These are phyloP conservation scores for Pyrrhia umbra DNA, from an alignment of 2,888 invertebrate species.

Conservation along the genomic window DNA sequence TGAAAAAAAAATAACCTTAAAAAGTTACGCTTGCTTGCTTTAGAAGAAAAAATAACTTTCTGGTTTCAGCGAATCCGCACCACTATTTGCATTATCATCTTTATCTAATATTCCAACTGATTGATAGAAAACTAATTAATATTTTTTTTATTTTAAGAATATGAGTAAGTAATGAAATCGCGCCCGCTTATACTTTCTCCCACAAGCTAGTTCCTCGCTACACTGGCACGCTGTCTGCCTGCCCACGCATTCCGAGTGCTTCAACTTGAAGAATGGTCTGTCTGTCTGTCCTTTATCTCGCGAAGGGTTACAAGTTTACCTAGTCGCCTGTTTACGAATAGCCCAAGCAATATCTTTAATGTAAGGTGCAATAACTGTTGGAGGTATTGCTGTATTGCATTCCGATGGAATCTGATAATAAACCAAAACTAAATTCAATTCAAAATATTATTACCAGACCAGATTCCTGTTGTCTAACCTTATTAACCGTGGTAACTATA, in stretches of 20 bases:
- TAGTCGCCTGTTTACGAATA: conserved; percentile 33
- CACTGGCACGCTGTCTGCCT: conserved; percentile 57
- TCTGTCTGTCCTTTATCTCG: conserved; percentile 48
- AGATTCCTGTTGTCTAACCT: conserved; percentile 16
- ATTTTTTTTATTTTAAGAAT: too few relatives aligned
- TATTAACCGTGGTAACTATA: neutral
- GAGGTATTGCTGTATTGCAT: conserved; percentile 31
- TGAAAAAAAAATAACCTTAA: too few relatives aligned
- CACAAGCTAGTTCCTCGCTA: conserved; percentile 7
- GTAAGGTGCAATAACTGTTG: conserved; percentile 43
- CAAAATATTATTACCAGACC: conserved; percentile 23
- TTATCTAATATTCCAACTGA: too few relatives aligned
- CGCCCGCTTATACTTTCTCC: neutral
- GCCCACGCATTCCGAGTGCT: conserved; percentile 46
- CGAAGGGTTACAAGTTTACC: conserved; percentile 53
- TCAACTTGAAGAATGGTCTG: conserved; percentile 54
- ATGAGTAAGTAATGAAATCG: too few relatives aligned
- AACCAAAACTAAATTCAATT: conserved; percentile 23
- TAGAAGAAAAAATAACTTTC: too few relatives aligned
- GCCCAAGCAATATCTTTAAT: conserved; percentile 10
- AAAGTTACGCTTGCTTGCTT: too few relatives aligned
- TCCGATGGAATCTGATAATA: conserved; percentile 22
- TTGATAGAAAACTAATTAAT: too few relatives aligned
- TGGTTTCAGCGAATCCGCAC: too few relatives aligned
- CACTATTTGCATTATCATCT: too few relatives aligned